Percentiles rank a stretch among this genome's conserved stretches.
These are phyloP conservation scores for Pissodes strobi DNA, from an alignment of 1,140 invertebrate genomes.

Conservation along the genomic window DNA sequence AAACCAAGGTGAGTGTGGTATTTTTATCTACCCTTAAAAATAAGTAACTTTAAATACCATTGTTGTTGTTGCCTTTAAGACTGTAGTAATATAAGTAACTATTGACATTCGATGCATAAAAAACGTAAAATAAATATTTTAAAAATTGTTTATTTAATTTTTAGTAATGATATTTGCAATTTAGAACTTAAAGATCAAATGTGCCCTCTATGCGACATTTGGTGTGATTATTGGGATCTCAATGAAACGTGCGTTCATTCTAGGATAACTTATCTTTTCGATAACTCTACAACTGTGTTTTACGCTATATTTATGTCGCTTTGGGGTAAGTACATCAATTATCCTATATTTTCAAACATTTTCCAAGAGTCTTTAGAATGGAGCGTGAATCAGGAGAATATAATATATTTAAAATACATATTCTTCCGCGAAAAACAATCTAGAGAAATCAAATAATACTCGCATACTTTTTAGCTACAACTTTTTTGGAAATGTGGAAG, in stretches of 20 bases:
- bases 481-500: conserved; percentile 95
- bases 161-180: conserved; percentile 83
- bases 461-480: conserved; percentile 72
- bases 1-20: conserved; percentile 67
- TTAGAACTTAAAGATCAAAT: conserved; percentile 65
- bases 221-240: conserved; percentile 88
- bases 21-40: too few relatives aligned
- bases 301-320: conserved; percentile 97
- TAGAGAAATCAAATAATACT: too few relatives aligned
- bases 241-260: conserved; percentile 86
- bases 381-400: too few relatives aligned
- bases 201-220: conserved; percentile 84
- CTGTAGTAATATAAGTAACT: too few relatives aligned
- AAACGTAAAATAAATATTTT: too few relatives aligned
- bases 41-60: too few relatives aligned
- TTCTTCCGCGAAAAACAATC: too few relatives aligned
- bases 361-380: too few relatives aligned
- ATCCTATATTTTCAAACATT: too few relatives aligned
- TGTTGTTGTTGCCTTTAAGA: too few relatives aligned
- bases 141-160: conserved; percentile 38
- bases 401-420: too few relatives aligned
- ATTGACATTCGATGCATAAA: neutral
- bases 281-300: conserved; percentile 91
- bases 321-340: conserved; percentile 68
- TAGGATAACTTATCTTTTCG: conserved; percentile 90